Conservation (phyloP, 92 coral and sea anemone genomes). For the Palythoa grandiflora region DNA sequence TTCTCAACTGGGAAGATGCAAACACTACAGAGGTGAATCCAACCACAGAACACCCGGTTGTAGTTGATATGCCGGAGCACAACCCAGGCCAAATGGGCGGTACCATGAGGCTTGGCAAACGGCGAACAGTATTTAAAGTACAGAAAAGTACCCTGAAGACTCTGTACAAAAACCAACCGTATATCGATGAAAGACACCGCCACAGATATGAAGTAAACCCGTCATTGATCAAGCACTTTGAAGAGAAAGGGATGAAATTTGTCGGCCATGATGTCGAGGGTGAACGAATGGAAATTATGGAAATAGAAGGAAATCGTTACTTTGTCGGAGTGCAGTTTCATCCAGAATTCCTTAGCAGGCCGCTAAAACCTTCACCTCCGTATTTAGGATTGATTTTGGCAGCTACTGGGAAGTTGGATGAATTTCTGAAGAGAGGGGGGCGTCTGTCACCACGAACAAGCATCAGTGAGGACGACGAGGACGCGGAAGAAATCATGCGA, state of each 20-base stretch:
- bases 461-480: constrained; percentile 86
- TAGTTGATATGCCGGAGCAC: constrained; percentile 99
- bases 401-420: constrained; percentile 82
- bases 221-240: constrained; percentile 65
- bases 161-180: constrained; percentile 84
- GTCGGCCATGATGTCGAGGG: constrained; percentile 99
- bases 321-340: constrained; percentile 98
- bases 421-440: constrained; percentile 84
- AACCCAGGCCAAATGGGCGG: constrained; percentile 99
- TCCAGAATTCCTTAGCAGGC: constrained; percentile 97
- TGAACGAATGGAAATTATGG: constrained; percentile 98
- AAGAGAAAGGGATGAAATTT: constrained; percentile 91
- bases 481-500: constrained; percentile 52
- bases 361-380: constrained; percentile 95
- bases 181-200: constrained; percentile 95
- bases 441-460: constrained; percentile 95
- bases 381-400: constrained; percentile 95
- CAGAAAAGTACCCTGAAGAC: constrained; percentile 55
- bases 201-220: constrained; percentile 98
- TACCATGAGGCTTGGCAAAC: constrained; percentile 95
- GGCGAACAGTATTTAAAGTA: constrained; percentile 88
- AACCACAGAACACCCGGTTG: constrained; percentile 90
- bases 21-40: constrained; percentile 93
- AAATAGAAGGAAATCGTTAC: constrained; percentile 91
- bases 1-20: constrained; percentile 89